Base-by-base conservation (phyloP, 2,888 invertebrate species). In the Oligia fasciuncula region DNA sequence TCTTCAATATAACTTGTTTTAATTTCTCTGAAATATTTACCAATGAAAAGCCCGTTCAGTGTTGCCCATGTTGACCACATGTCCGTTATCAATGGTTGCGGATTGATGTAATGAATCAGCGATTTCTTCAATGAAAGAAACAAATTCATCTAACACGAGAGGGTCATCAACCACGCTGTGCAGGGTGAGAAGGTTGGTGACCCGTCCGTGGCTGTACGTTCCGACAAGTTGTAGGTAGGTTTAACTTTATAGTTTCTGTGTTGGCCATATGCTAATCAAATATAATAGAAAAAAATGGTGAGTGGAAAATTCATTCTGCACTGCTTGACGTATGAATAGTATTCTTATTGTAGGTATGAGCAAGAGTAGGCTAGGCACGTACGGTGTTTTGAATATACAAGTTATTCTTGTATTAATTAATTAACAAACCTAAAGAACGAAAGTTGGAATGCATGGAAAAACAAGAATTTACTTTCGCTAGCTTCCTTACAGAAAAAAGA, bases 381-480 rank as follows among this genome's bases (percentile, higher is more conserved):
- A 74, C 40, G 19, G 40, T 54, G 57, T 71, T 85, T 74, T 82
- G 46, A 81, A 81, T 70, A 81, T 35, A 35, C 62, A 67, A 73
- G 19, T 85, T 81, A 81, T 81, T 80, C 85, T 74, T 74, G 69
- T 62, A 43, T 73, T 66, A 0, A 62, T 81, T 81, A 80, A 84
- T 68, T 74, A 76, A 75, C 70, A 62, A 62, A 62, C 81, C 51
- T 73, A 76, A 79, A 71, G 60, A 81, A 84, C 68, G 81, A 88
- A 88, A 88, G 88, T 89, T 80, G 63, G 35, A 78, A 77, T 73
- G 82, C 75, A 76, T 81, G 82, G 68, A 78, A 85, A 83, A 86
- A 70, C 70, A 86, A 81, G 73, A 84, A 82, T 84, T 89, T 81
- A 93, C 92, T 93, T 93, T 93, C 93, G 90, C 91, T 90, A 70